phyloP scores from a whole-genome alignment of 37 sponge, comb jelly and placozoan genomes.

The Amphimedon queenslandica region DNA sequence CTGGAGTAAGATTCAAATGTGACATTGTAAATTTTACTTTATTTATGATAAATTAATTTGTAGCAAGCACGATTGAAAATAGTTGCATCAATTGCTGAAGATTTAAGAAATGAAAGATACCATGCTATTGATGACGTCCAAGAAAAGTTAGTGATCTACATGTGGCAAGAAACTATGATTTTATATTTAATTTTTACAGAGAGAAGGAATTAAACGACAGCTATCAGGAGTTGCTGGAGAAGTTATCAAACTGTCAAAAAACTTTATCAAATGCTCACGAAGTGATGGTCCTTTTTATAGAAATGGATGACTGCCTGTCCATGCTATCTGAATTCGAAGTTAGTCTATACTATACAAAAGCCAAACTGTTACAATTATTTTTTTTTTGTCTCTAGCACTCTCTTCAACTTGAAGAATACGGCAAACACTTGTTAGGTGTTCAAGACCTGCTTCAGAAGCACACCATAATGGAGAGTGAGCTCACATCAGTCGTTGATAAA shows the following conservation, averaged over 20 bases:
- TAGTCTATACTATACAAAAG: background rate
- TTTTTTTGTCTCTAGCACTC: conserved; percentile 24
- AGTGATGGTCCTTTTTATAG: conserved; percentile 75
- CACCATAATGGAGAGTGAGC: conserved; percentile 75
- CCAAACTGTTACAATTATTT: background rate
- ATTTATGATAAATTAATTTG: background rate
- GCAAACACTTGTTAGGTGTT: conserved; percentile 87
- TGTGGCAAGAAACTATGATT: background rate
- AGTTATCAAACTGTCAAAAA: conserved; percentile 48
- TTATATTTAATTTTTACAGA: background rate
- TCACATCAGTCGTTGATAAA: conserved; percentile 60
- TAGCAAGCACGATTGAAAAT: conserved; percentile 49
- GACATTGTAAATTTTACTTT: background rate
- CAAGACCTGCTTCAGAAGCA: conserved; percentile 94
- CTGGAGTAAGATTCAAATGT: conserved; percentile 53
- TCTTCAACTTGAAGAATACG: conserved; percentile 87
- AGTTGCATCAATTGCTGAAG: conserved; percentile 34
- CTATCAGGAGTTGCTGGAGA: conserved; percentile 62
- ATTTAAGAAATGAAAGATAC: conserved; percentile 53
- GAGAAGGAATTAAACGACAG: conserved; percentile 30
- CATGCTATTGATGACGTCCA: conserved; percentile 22
- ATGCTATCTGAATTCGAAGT: conserved; percentile 75
- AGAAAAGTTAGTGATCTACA: conserved; percentile 35
- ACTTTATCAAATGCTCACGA: conserved; percentile 62
- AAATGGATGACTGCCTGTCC: conserved; percentile 81